Evolutionary conservation across 2,888 invertebrate species (phyloP).

Genomic region (Entomobrya proxima): DNA sequence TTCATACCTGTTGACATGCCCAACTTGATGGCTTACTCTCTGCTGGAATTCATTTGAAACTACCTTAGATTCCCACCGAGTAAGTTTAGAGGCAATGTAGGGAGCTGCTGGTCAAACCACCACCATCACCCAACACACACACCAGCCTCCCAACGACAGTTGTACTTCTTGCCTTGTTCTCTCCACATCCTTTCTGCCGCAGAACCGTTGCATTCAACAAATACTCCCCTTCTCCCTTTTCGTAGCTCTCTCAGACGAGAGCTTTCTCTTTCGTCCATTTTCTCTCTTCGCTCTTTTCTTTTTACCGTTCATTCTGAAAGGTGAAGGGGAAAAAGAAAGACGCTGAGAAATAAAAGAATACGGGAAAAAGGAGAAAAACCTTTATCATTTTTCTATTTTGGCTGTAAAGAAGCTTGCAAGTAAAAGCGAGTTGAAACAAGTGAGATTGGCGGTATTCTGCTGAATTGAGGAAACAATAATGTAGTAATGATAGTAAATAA

Average conservation of each 20-base stretch:
- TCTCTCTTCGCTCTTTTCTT: background rate
- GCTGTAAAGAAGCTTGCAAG: background rate
- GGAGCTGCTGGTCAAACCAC: background rate
- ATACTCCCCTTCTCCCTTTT: background rate
- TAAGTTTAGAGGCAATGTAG: conserved; percentile 35
- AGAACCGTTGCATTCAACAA: too few species aligned
- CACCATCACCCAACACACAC: conserved; percentile 21
- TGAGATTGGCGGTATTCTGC: background rate
- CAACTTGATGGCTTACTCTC: conserved; percentile 66
- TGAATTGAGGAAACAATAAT: background rate
- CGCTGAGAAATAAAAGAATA: background rate
- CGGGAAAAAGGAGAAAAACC: background rate
- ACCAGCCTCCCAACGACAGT: conserved; percentile 11
- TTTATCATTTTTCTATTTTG: background rate
- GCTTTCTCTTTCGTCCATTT: background rate
- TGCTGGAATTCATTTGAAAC: conserved; percentile 64
- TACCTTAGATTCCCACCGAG: conserved; percentile 66
- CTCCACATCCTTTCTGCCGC: conserved; percentile 11
- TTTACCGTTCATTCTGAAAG: background rate
- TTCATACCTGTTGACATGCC: conserved; percentile 69
- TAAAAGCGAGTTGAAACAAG: background rate
- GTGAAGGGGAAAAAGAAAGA: background rate
- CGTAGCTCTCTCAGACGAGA: background rate
- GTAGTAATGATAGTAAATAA: conserved; percentile 4
- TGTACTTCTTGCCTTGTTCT: conserved; percentile 32